Base-by-base conservation (phyloP, 2,113 vertebrate genomes). In the Amphiprion percula region DNA sequence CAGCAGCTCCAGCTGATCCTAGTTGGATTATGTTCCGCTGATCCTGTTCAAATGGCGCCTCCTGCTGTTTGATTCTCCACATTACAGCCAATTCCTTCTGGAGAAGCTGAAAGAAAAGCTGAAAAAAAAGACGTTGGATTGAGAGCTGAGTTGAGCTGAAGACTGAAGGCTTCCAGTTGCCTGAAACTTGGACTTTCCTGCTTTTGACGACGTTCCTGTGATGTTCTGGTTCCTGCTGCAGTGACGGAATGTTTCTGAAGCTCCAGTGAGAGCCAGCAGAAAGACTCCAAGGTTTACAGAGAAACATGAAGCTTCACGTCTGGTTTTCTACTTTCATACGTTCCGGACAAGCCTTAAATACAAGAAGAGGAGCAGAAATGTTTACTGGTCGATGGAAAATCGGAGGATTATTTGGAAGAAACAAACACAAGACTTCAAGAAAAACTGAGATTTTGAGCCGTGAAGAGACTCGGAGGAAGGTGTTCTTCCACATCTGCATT, bases 1-100 rank as follows among this genome's bases (percentile, higher is more conserved):
- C 1, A 60, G 85, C 63, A 75, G 72, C 76, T 80, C 81, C 47
- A 53, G 88, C 66, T 89, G 69, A 89, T 17, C 24, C n/a, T n/a
- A 26, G 24, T 26, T 26, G 24, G 2, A 10, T 0, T 10, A 44
- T 10, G 53, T n/a, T n/a, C n/a, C n/a, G n/a, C n/a, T n/a, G n/a
- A n/a, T n/a, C n/a, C n/a, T n/a, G n/a, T 26, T 26, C 24, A 56
- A 12, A 68, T 16, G 5, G 7, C 15, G 14, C 58, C 74, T 1
- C n/a, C 77, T 64, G 30, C 63, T 77, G 81, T 44, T 33, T 6
- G 56, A 73, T 6, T 2, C 24, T 26, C n/a, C 9, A 72, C 68
- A 10, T 8, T 4, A 39, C 71, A 76, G 74, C 26, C 37, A 55
- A n/a, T 12, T 71, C 12, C 19, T 28, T n/a, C 37, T 26, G 26